Evolutionary conservation across 2,888 invertebrate species (phyloP).

Genomic region (Apodemia mormo): DNA sequence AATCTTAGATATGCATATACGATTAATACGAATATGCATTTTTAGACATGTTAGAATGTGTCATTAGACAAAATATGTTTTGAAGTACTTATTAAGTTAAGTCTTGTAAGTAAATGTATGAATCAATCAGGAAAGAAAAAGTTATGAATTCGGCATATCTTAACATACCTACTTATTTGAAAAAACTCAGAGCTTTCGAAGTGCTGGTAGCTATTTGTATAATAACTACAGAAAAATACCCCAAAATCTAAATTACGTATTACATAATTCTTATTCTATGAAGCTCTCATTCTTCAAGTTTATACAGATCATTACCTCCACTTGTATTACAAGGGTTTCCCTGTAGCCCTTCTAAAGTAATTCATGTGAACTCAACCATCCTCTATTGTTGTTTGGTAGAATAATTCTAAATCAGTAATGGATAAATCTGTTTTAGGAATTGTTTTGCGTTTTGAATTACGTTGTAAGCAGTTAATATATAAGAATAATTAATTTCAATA

Average conservation of each 20-base stretch:
- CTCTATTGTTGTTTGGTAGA: conserved; percentile 49
- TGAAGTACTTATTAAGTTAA: too few relatives aligned
- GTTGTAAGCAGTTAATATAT: neutral
- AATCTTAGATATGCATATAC: too few relatives aligned
- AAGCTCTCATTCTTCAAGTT: conserved; percentile 36
- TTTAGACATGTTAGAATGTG: too few relatives aligned
- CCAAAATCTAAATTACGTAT: neutral
- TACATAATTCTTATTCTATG: conserved; percentile 36
- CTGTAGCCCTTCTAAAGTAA: conserved; percentile 46
- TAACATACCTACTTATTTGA: too few relatives aligned
- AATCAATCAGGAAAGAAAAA: too few relatives aligned
- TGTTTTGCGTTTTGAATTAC: conserved; percentile 22
- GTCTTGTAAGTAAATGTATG: too few relatives aligned
- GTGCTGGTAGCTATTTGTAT: too few relatives aligned
- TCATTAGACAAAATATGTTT: too few relatives aligned
- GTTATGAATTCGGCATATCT: too few relatives aligned
- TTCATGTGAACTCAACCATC: conserved; percentile 52
- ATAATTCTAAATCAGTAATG: conserved; percentile 46
- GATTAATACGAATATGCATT: too few relatives aligned
- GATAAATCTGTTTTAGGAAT: conserved; percentile 36
- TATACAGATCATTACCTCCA: conserved; percentile 45
- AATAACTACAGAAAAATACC: too few relatives aligned
- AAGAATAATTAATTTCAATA: neutral
- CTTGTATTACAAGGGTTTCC: conserved; percentile 53
- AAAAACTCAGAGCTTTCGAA: too few relatives aligned